Percentiles rank a stretch among this genome's conserved stretches.
Conservation (phyloP, 2,797 vertebrate genomes). For the Choloepus didactylus region DNA sequence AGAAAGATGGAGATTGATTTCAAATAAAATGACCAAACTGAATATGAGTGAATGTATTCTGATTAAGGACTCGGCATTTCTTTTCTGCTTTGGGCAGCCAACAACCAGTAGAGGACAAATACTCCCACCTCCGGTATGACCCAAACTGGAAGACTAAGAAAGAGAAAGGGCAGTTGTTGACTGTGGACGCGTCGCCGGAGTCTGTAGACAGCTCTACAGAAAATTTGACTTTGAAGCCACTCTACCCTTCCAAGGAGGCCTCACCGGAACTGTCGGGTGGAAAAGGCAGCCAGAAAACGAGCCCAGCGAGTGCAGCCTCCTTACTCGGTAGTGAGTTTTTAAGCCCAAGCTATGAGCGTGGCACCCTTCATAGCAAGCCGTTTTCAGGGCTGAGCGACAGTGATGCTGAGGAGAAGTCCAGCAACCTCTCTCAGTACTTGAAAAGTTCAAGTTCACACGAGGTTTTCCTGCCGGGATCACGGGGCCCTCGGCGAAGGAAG, state of each 20-base stretch:
- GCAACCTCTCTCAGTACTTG: background rate
- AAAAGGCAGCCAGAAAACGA: background rate
- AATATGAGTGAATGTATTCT: background rate
- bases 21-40: conserved; percentile 26
- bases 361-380: background rate
- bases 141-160: conserved; percentile 89
- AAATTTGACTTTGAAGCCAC: conserved; percentile 53
- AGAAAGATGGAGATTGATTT: background rate
- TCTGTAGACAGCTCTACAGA: background rate
- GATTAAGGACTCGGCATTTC: conserved; percentile 14
- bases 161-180: conserved; percentile 65
- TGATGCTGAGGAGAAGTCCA: conserved; percentile 19
- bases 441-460: conserved; percentile 49
- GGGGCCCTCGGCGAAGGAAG: conserved; percentile 58
- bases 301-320: conserved; percentile 28
- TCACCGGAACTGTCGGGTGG: background rate
- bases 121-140: conserved; percentile 88
- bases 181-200: background rate
- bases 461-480: conserved; percentile 51
- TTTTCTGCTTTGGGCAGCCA: conserved; percentile 72
- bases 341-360: background rate
- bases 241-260: conserved; percentile 75
- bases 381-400: conserved; percentile 45
- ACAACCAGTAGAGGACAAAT: conserved; percentile 82
- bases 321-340: conserved; percentile 61